Evolutionary conservation across 92 coral and sea anemone genomes (phyloP).

Genomic region (Zoanthus sansibaricus): DNA sequence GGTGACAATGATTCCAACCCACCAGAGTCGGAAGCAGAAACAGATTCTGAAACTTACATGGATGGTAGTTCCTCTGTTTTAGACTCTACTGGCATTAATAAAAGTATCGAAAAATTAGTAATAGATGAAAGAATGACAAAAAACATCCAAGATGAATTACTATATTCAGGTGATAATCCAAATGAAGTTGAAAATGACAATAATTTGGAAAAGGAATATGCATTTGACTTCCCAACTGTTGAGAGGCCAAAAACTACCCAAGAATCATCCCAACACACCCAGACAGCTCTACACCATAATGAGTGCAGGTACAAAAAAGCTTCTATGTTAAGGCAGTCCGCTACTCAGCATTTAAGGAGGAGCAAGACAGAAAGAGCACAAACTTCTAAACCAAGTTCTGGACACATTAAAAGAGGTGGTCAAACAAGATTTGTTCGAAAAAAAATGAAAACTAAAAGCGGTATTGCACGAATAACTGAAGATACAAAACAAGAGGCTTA

Average conservation of each 20-base stretch:
- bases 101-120: background rate
- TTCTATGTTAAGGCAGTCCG: background rate
- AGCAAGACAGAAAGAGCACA: background rate
- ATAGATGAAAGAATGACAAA: constrained; percentile 1
- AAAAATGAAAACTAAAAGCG: background rate
- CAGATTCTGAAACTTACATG: background rate
- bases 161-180: background rate
- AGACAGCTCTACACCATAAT: background rate
- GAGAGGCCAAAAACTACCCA: constrained; percentile 25
- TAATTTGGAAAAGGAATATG: background rate
- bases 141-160: background rate
- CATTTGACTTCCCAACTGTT: background rate
- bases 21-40: constrained; percentile 21
- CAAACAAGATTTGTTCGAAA: constrained; percentile 8
- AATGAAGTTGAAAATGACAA: background rate
- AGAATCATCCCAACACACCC: background rate
- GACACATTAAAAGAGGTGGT: background rate
- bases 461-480: background rate
- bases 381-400: constrained; percentile 18
- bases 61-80: background rate
- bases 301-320: background rate
- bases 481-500: background rate
- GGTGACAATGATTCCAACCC: constrained; percentile 45
- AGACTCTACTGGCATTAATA: background rate
- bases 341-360: background rate